phyloP scores from a whole-genome alignment of 2,113 vertebrate species.

The Apodemus sylvaticus region DNA sequence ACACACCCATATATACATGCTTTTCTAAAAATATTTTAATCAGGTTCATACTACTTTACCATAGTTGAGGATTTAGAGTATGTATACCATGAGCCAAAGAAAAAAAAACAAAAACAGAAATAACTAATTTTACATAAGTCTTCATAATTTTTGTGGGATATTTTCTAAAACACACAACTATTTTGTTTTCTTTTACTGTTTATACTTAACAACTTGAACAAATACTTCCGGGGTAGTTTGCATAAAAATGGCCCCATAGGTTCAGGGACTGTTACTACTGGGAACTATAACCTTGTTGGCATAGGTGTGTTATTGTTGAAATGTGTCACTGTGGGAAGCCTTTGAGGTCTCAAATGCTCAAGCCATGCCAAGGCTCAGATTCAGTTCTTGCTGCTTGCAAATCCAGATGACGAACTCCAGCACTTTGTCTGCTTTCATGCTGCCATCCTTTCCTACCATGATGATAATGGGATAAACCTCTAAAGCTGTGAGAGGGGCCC shows the following conservation, averaged over 20 bases:
- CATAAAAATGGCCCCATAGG: neutral
- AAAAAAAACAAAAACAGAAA: conserved; percentile 3
- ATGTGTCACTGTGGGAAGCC: too few relatives aligned
- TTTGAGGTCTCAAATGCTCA: neutral
- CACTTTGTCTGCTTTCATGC: too few relatives aligned
- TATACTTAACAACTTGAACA: conserved; percentile 14
- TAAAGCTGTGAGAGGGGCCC: too few relatives aligned
- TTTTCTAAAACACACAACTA: conserved; percentile 12
- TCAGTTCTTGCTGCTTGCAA: too few relatives aligned
- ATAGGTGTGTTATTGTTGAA: neutral
- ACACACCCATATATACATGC: too few relatives aligned
- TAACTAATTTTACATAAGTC: conserved; percentile 10
- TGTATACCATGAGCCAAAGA: neutral
- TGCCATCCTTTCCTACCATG: too few relatives aligned
- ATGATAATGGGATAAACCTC: too few relatives aligned
- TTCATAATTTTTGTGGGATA: neutral
- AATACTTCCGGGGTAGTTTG: neutral
- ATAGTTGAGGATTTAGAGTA: neutral
- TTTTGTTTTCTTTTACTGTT: conserved; percentile 1
- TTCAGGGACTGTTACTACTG: neutral
- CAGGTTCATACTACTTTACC: neutral
- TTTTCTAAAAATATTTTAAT: neutral
- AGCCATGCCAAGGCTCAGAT: too few relatives aligned
- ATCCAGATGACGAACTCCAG: too few relatives aligned
- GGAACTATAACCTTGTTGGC: neutral